Base-by-base conservation (phyloP, 2,113 vertebrate species). In the Sylvia atricapilla region DNA sequence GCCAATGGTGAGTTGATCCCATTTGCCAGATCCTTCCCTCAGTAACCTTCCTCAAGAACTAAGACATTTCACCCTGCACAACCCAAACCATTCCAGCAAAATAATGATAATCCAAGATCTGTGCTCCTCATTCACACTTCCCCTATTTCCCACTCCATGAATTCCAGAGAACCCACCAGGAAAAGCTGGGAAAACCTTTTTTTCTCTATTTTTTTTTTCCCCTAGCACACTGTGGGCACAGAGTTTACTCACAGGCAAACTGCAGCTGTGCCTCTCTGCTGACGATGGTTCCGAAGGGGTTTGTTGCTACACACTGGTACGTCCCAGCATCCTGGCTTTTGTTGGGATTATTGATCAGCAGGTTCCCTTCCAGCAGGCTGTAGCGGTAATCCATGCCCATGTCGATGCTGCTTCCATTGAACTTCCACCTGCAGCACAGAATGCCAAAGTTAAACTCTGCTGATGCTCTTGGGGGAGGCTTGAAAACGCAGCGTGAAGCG, bases 251-350 rank as follows among this genome's bases (percentile, higher is more conserved):
- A 99, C 99, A 99, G 62, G 99, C 99, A 97, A 99, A 99, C 93
- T 98, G 99, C 84, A 99, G 98, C 87, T 97, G 98, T 69, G 99
- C 99, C 97, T 99, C 98, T 96, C 98, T 98, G 98, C 99, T 99
- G 94, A 99, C 97, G 9, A 99, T 98, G 12, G 99, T 99, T 96
- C 99, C 99, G 1, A 99, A 98, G 1, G 98, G 98, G 96, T 99
- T 99, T 97, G 99, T 98, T 89, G 99, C 99, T 77, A 99, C 97
- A 97, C 99, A 99, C 97, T 99, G 99, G 97, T 99, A 99, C 1
- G 96, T 99, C 41, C 99, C 99, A 74, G 98, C 94, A 75, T 99
- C 99, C 77, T 97, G 98, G 94, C 98, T 99, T 97, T 98, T 98
- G 97, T 98, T 99, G 89, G 99, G 99, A 86, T 98, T 98, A 97